Base-by-base conservation (phyloP, 1,140 invertebrate genomes). In the Drosophila murphyi region DNA sequence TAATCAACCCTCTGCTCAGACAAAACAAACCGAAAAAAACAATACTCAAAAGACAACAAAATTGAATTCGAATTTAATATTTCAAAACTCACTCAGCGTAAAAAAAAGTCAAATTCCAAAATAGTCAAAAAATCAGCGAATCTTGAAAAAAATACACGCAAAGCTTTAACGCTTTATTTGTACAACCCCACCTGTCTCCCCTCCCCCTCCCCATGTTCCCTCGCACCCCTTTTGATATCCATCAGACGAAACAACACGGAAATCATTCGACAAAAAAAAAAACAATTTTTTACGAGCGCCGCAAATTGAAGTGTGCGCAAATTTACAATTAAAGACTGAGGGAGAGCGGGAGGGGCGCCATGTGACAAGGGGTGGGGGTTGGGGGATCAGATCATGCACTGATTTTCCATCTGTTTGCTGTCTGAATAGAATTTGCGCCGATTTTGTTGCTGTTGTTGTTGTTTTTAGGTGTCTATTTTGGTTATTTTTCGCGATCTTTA, bases 231-330 rank as follows among this genome's bases (percentile, higher is more conserved):
- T 37, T 10, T 31, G 32, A 34, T 45, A 32, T 20, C 29, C 54
- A 51, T 32, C 34, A 43, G 51, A 52, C 10, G 52, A 67, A 54
- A 57, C 57, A 60, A 60, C 43, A 60, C 57, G 70, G 63, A 72
- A 72, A 72, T 72, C 39, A 51, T 34, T 37, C 32, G 32, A 34
- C 47, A 51, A 12, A 52, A 50, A 80, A 86, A 69, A 69, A 54
- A 71, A 76, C 37, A 41, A 20, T 20, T 71, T 86, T 85, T 86
- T 86, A 86, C 78, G 73, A 78, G 63, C 82, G 74, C 63, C 70
- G 70, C 78, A 75, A 85, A 85, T 85, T 76, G 85, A 85, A 85
- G 82, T 85, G 74, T 78, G 77, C 82, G 76, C 78, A 77, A 74
- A 74, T 80, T 85, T 72, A 85, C 81, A 80, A 86, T 81, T 86